Evolutionary conservation across 2,888 invertebrate species (phyloP).

Genomic region (Metopia argyrocephala): DNA sequence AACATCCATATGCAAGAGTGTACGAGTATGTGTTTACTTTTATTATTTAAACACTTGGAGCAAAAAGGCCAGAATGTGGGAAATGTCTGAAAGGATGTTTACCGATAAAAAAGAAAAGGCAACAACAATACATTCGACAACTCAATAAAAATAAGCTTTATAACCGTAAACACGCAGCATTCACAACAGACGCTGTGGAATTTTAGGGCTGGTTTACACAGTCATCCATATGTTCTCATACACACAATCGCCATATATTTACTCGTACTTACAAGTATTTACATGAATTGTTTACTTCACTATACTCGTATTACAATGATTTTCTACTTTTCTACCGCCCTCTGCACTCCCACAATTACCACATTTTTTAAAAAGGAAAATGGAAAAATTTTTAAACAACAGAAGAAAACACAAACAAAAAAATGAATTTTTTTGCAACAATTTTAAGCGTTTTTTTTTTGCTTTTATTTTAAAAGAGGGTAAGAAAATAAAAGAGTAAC

Average conservation of each 20-base stretch:
- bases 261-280: conserved; percentile 7
- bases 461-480: conserved; percentile 9
- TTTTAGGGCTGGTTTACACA: not conserved
- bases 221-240: conserved; percentile 23
- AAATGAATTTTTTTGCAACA: too few species aligned
- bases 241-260: too few species aligned
- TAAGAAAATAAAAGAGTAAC: not conserved
- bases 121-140: conserved; percentile 69
- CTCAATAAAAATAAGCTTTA: conserved; percentile 78
- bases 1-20: not conserved
- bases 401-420: too few species aligned
- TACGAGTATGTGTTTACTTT: not conserved
- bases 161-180: conserved; percentile 67
- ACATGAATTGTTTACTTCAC: conserved; percentile 31
- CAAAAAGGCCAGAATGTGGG: not conserved
- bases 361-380: not conserved
- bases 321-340: not conserved
- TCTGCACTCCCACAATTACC: not conserved
- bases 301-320: conserved; percentile 42
- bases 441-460: too few species aligned
- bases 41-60: not conserved
- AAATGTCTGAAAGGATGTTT: conserved; percentile 3
- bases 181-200: not conserved
- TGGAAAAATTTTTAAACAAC: not conserved
- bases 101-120: not conserved